Evolutionary conservation across 2,888 invertebrate species (phyloP).

Genomic region (Chalcis sispes): DNA sequence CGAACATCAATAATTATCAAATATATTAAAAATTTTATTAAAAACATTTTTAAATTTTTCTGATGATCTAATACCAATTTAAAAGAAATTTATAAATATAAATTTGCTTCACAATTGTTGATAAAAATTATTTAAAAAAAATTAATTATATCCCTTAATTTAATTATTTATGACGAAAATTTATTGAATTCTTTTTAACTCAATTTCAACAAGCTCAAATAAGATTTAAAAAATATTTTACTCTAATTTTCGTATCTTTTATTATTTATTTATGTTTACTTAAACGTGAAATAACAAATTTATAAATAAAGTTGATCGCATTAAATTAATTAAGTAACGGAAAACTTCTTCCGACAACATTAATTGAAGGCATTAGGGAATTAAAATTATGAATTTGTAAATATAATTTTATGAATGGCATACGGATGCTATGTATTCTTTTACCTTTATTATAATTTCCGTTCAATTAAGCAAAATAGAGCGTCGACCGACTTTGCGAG

Average conservation of each 20-base stretch:
- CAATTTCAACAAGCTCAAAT: not conserved
- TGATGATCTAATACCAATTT: too few relatives aligned
- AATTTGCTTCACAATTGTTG: too few relatives aligned
- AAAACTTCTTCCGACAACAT: not conserved
- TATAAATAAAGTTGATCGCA: not conserved
- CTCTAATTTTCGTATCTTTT: not conserved
- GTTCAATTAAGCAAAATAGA: slow-evolving; percentile 42
- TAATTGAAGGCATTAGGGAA: not conserved
- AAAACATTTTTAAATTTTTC: too few relatives aligned
- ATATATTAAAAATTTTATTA: too few relatives aligned
- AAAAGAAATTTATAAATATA: too few relatives aligned
- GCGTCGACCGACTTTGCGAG: slow-evolving; percentile 57
- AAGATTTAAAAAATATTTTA: not conserved
- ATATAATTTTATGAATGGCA: slow-evolving; percentile 3
- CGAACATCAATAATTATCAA: too few relatives aligned
- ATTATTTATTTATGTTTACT: not conserved
- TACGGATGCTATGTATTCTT: not conserved
- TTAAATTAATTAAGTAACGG: slow-evolving; percentile 1
- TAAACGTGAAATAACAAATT: not conserved
- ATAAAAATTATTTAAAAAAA: slow-evolving; percentile 11
- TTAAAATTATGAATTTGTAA: slow-evolving; percentile 18
- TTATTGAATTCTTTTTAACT: slow-evolving; percentile 26
- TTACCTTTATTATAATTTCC: slow-evolving; percentile 56
- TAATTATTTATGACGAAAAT: slow-evolving; percentile 12
- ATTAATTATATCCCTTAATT: slow-evolving; percentile 7